Conservation (phyloP, 2,888 invertebrate species). For the Melangyna quadrimaculata region DNA sequence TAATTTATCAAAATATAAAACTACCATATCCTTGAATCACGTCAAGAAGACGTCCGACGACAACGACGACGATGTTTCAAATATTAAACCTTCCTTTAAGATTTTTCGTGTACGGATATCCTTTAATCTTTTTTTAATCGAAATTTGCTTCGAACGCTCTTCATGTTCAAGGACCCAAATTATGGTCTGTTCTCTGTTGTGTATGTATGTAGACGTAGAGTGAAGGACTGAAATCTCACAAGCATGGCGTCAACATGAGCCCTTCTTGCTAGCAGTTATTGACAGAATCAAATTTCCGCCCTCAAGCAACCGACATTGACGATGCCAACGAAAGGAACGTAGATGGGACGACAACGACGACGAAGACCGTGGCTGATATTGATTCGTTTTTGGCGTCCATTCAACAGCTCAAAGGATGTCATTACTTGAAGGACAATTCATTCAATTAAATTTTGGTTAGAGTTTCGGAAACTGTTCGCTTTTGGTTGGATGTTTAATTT, state of each 20-base stretch:
- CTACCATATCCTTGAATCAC: conserved; percentile 15
- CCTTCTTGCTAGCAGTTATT: conserved; percentile 48
- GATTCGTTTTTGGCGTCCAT: conserved; percentile 60
- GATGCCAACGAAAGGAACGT: conserved; percentile 51
- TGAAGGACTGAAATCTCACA: conserved; percentile 28
- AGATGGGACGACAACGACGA: conserved; percentile 17
- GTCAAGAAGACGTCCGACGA: conserved; percentile 9
- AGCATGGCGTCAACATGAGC: conserved; percentile 36
- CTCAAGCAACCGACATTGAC: conserved; percentile 55
- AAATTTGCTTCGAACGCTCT: conserved; percentile 45
- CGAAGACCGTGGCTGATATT: conserved; percentile 39
- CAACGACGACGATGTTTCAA: background rate
- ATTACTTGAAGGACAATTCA: conserved; percentile 62
- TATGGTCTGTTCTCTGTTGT: conserved; percentile 31
- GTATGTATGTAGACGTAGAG: background rate
- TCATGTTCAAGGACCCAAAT: conserved; percentile 25
- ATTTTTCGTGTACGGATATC: conserved; percentile 53
- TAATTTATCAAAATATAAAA: conserved; percentile 33
- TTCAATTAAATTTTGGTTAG: conserved; percentile 55
- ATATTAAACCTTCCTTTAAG: conserved; percentile 44
- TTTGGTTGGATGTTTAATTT: conserved; percentile 55
- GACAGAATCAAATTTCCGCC: conserved; percentile 64
- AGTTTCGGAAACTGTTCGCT: conserved; percentile 39
- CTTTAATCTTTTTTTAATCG: conserved; percentile 57
- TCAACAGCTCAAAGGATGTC: conserved; percentile 60